Base-by-base conservation (phyloP, 2,113 vertebrate species). In the Psettodes erumei region DNA sequence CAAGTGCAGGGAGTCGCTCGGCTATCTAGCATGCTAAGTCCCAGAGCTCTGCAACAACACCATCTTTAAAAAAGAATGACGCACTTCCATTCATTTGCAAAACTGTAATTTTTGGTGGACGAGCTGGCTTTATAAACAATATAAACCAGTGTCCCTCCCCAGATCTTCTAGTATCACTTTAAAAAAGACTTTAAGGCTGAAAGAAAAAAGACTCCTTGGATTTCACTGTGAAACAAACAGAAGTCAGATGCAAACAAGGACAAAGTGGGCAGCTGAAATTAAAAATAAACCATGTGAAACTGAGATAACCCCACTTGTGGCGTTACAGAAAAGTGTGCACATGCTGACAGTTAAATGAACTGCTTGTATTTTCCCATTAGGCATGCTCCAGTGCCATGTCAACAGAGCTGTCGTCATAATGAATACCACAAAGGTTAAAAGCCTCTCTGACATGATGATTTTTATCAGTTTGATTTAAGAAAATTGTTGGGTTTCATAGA, bases 1-100 rank as follows among this genome's bases (percentile, higher is more conserved):
- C 89, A 90, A 91, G 68, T 84, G 82, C 69, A 92, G 89, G 86
- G 90, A 91, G 89, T 67, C 77, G 73, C 78, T 87, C 63, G 40
- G 74, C 80, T 86, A 47, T 82, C 58, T 53, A 78, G 80, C 79
- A 59, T 82, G 67, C 84, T 66, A 65, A 71, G 82, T 83, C 62
- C 68, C 43, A 86, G 70, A 56, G 51, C 64, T 70, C 64, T 53
- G 64, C 42, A 58, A 65, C 48, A 71, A 71, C 63, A 58, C 28
- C 1, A 11, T 84, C 74, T 85, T 75, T 76, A 83, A 90, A 86
- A 82, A 68, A 40, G 54, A 84, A 32, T 90, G 85, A 92, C 73
- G 74, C 79, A 85, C 65, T 61, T 72, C 51, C 54, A 45, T 79
- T 67, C 73, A 71, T 85, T 89, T 66, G 80, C 58, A 55, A 47